Evolutionary conservation across 2,113 vertebrate species (phyloP).

Genomic region (Tretioscincus oriximinensis): DNA sequence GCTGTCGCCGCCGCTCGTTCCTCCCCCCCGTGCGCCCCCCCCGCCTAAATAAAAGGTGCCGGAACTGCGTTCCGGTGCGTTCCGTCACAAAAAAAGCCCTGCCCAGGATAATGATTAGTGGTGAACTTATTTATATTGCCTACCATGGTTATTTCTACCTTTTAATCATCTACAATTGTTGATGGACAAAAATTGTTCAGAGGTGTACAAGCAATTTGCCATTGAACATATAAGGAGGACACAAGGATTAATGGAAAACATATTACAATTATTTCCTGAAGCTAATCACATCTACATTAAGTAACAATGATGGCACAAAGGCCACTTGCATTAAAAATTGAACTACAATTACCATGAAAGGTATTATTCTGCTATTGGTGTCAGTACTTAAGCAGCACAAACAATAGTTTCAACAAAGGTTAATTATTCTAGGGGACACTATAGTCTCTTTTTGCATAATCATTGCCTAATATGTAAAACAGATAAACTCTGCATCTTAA

Average conservation of each 20-base stretch:
- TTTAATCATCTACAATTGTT: background rate
- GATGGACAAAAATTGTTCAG: background rate
- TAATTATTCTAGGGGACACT: constrained; percentile 26
- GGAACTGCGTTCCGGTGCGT: no score
- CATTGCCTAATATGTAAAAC: constrained; percentile 26
- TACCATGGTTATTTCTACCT: background rate
- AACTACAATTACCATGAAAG: constrained; percentile 31
- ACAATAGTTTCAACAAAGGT: constrained; percentile 20
- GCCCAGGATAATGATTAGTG: background rate
- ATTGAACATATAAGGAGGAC: background rate
- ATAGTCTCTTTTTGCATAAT: constrained; percentile 22
- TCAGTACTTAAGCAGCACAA: constrained; percentile 13
- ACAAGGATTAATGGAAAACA: constrained; percentile 21
- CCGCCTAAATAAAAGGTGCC: no score
- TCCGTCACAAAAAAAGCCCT: no score
- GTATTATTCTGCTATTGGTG: background rate
- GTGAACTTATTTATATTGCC: background rate
- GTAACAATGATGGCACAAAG: constrained; percentile 10
- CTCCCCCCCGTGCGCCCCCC: no score
- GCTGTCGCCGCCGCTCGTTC: no score
- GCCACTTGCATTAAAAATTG: constrained; percentile 47
- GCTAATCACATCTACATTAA: constrained; percentile 30
- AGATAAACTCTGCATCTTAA: background rate
- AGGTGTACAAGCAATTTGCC: background rate
- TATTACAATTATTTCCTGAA: constrained; percentile 45